phyloP scores from a whole-genome alignment of 2,888 invertebrate genomes.

The Xylocampa areola region DNA sequence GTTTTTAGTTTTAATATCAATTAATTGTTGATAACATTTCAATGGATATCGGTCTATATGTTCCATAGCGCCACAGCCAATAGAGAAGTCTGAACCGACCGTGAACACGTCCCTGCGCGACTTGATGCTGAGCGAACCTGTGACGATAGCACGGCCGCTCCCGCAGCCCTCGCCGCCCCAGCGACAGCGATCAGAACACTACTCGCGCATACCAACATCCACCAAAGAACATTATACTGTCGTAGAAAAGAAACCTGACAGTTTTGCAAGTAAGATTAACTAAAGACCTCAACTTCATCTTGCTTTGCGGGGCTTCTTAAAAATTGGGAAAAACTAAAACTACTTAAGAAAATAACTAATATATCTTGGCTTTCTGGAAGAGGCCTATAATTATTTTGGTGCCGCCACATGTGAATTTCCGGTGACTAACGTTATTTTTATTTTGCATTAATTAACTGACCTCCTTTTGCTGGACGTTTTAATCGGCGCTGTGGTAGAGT shows the following conservation, averaged over 20 bases:
- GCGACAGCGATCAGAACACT: constrained; percentile 74
- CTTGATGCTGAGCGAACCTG: constrained; percentile 67
- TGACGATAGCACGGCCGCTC: constrained; percentile 55
- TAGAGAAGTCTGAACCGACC: constrained; percentile 55
- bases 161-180: constrained; percentile 80
- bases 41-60: not conserved
- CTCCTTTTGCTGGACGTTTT: too few species aligned
- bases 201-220: constrained; percentile 80
- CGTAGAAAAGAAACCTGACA: constrained; percentile 74
- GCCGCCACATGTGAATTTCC: too few species aligned
- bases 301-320: constrained; percentile 4
- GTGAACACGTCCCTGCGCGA: constrained; percentile 74
- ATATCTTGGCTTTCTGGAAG: too few species aligned
- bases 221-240: constrained; percentile 74
- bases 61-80: constrained; percentile 61
- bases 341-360: too few species aligned
- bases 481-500: too few species aligned
- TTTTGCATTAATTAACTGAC: too few species aligned
- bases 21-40: too few species aligned
- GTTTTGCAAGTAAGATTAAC: constrained; percentile 67
- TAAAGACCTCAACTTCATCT: not conserved
- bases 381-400: too few species aligned
- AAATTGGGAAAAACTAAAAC: too few species aligned
- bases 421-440: too few species aligned
- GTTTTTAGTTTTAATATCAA: too few species aligned